Percentiles rank a stretch among this genome's conserved stretches.
Evolutionary conservation across 2,888 invertebrate species (phyloP).

Genomic region (Hirtodrosophila duncani): DNA sequence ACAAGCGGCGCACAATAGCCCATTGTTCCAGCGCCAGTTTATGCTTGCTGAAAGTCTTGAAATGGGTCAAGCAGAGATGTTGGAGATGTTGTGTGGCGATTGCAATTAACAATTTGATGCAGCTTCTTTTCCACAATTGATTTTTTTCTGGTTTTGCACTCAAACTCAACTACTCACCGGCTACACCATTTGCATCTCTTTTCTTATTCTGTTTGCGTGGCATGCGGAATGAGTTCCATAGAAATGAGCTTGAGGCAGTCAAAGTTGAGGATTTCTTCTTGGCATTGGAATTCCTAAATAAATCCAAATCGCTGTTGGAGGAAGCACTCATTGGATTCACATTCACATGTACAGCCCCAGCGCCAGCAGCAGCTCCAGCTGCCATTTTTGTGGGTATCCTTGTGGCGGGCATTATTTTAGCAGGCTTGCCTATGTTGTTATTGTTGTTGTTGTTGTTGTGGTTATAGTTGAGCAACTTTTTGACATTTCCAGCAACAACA

Average conservation of each 20-base stretch:
- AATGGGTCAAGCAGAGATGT: slow-evolving; percentile 1
- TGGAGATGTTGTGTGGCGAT: background rate
- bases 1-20: too few species aligned
- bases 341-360: too few species aligned
- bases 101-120: slow-evolving; percentile 30
- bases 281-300: slow-evolving; percentile 43
- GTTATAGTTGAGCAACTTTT: slow-evolving; percentile 45
- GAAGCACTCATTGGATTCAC: slow-evolving; percentile 30
- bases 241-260: slow-evolving; percentile 58
- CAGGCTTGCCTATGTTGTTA: slow-evolving; percentile 5
- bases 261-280: slow-evolving; percentile 63
- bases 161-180: slow-evolving; percentile 37
- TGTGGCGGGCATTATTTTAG: slow-evolving; percentile 49
- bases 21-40: too few species aligned
- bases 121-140: slow-evolving; percentile 42
- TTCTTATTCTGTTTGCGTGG: slow-evolving; percentile 73
- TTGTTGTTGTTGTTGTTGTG: slow-evolving; percentile 30
- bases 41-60: too few species aligned
- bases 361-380: background rate
- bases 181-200: slow-evolving; percentile 34
- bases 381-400: slow-evolving; percentile 59
- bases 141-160: slow-evolving; percentile 29
- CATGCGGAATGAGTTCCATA: slow-evolving; percentile 78
- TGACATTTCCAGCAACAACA: slow-evolving; percentile 19
- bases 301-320: slow-evolving; percentile 73